These are phyloP conservation scores for Pristionchus exspectatus DNA, from an alignment of 2,888 invertebrate genomes.

Conservation along the genomic window DNA sequence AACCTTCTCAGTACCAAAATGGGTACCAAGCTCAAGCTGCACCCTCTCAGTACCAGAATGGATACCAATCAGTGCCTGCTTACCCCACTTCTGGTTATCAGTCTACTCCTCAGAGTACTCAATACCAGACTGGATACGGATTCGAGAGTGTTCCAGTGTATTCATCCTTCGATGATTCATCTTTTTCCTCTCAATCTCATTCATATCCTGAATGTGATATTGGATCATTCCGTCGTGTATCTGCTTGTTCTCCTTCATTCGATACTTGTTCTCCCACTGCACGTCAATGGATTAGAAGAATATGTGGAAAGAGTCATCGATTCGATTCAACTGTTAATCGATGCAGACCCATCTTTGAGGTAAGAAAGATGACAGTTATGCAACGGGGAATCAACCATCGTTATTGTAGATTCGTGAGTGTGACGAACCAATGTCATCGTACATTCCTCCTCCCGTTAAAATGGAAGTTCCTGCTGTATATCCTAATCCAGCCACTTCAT, in stretches of 20 bases:
- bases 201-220: slow-evolving; percentile 15
- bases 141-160: background rate
- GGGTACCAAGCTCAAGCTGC: background rate
- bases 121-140: slow-evolving; percentile 12
- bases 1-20: background rate
- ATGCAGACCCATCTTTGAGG: slow-evolving; percentile 48
- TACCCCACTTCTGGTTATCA: background rate
- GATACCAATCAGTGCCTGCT: background rate
- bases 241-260: slow-evolving; percentile 34
- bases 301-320: slow-evolving; percentile 47
- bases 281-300: slow-evolving; percentile 12
- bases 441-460: slow-evolving; percentile 39
- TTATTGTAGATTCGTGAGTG: slow-evolving; percentile 44
- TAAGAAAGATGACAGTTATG: background rate
- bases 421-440: slow-evolving; percentile 48
- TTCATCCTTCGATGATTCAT: slow-evolving; percentile 24
- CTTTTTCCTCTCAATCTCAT: background rate
- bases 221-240: slow-evolving; percentile 16
- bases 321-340: slow-evolving; percentile 3
- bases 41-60: background rate
- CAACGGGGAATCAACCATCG: background rate
- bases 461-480: background rate
- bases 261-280: slow-evolving; percentile 44
- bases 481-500: slow-evolving; percentile 20
- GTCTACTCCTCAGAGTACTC: background rate